Base-by-base conservation (phyloP, 2,113 vertebrate genomes). In the Osmerus mordax region DNA sequence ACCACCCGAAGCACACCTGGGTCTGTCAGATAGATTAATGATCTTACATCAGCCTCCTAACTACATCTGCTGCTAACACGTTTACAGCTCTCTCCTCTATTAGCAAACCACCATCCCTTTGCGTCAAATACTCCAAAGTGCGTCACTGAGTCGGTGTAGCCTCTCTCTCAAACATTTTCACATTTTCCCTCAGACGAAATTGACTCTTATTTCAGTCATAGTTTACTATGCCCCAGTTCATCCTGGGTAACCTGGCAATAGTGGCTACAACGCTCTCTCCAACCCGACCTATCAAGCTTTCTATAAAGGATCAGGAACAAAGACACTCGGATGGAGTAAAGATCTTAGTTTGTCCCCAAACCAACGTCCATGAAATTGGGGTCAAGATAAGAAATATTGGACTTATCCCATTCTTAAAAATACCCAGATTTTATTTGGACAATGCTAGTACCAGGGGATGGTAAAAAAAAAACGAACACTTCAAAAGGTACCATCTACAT, bases 401-500 rank as follows among this genome's bases (percentile, higher is more conserved):
- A 84, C 77, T 87, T 32, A 8, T 75, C 29, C 51, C 1, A 70
- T 71, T 61, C 77, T 79, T 84, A 79, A 60, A 59, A 63, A 81
- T 72, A 62, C 71, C 70, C 65, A 70, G 63, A 68, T 23, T 53
- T 54, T 25, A 36, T 11, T 9, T 5, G 32, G 41, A 47, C 36
- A 25, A 28, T 32, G n/a, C 32, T 65, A 13, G 65, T 73, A 74
- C 67, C 58, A 29, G 29, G 70, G 32, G 71, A 64, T 71, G 62
- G 55, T 11, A 25, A 16, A 54, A 60, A 41, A 55, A 54, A 68
- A 16, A 32, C 13, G 19, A 51, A 60, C 11, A 87, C 86, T 86
- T 88, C 83, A 89, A 87, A 88, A 83, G 83, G 76, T 83, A 41
- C 69, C 78, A 85, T 77, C 87, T 82, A 87, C 83, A 87, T 90